Evolutionary conservation across 1,140 invertebrate species (phyloP), one percentile per base, ranked within the genome.

Genomic region (Papilio glaucus): DNA sequence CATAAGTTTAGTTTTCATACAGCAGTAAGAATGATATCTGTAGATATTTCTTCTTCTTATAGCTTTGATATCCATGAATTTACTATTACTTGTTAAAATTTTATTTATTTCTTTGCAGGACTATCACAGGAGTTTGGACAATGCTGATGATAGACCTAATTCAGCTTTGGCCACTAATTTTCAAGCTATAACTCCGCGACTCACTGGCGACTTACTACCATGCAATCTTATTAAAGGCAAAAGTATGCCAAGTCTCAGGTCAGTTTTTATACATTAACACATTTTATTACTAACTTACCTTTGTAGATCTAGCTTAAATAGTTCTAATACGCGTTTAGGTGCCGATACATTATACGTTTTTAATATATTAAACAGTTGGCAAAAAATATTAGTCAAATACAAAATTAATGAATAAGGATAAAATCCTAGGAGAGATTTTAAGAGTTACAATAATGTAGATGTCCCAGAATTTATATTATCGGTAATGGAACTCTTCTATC

Each of bases 221-320:
- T 96, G 95, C 72, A 97, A 97, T 90, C 93, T 98, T 37, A 96
- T 98, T 57, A 98, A 98, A 94, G 98, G 98, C 61, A 98, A 98
- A 93, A 98, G 97, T 94, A 98, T 98, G 97, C 98, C 98, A 6
- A 98, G 97, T 90, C 93, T 98, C 61, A 98, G 97, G 97, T 98
- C 94, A 91, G 91, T 80, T 60, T 33, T 33, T 73, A 63, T 45
- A 7, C 13, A 57, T 33, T 49, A 49, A 37, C 63, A 29, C 29
- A 29, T 10, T 41, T 12, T 41, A 2, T 65, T 18, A 15, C 9
- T 13, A 21, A 67, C 62, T 53, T 73, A 33, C 26, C 37, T 65
- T 71, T 29, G 70, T 78, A 74, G 74, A 29, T 41, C 60, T 73
- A 76, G 70, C 73, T 72, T 67, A 53, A 24, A 68, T 68, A 68